Conservation (phyloP, 2,888 invertebrate genomes). For the Oligia latruncula region DNA sequence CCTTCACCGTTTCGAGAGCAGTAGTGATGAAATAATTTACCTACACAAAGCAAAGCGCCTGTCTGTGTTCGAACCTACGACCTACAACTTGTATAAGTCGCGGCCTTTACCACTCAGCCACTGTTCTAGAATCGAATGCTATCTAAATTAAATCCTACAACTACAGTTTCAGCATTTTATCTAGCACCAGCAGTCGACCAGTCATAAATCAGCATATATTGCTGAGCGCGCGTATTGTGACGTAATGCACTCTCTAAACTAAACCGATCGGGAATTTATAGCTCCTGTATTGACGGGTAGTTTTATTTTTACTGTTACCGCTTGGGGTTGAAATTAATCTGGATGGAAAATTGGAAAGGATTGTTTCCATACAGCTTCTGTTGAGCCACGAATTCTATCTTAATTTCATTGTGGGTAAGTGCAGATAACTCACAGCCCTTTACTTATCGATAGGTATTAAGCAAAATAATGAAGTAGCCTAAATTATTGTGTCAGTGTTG, state of each 20-base stretch:
- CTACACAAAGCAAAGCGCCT: too few species aligned
- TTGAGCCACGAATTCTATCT: background rate
- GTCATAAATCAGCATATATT: conserved; percentile 55
- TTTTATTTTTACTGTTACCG: conserved; percentile 35
- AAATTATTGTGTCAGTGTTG: background rate
- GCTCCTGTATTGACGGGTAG: conserved; percentile 26
- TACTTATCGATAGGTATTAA: too few species aligned
- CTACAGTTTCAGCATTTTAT: conserved; percentile 35
- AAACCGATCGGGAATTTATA: conserved; percentile 55
- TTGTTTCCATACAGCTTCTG: background rate
- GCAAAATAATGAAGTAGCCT: too few species aligned
- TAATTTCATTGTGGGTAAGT: background rate
- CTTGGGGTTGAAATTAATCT: conserved; percentile 21
- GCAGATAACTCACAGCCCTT: too few species aligned
- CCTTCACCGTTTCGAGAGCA: too few species aligned
- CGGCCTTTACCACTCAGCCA: too few species aligned
- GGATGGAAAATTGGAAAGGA: background rate
- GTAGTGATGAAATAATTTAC: too few species aligned
- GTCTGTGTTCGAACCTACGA: too few species aligned
- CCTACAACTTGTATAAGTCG: too few species aligned
- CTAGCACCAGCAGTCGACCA: conserved; percentile 36
- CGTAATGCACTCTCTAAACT: conserved; percentile 48
- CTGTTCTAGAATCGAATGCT: background rate
- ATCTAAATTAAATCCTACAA: conserved; percentile 4
- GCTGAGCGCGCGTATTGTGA: conserved; percentile 41